Conservation (phyloP, 2,888 invertebrate species). For the Cheilosia impressa region DNA sequence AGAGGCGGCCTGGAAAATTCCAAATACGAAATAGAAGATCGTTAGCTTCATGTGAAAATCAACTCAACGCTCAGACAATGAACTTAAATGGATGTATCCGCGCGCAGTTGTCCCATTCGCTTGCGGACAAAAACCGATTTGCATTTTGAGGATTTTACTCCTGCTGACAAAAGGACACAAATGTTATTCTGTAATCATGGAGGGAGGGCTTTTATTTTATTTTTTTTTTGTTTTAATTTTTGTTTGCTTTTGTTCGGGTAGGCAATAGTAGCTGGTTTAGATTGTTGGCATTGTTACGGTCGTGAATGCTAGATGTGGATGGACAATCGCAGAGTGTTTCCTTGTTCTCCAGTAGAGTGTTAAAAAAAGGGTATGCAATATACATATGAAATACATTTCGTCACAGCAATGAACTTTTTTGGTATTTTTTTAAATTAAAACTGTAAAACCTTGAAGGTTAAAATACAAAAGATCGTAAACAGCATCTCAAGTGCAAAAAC, state of each 20-base stretch:
- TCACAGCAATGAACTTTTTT: too few relatives aligned
- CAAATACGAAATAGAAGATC: slow-evolving; percentile 37
- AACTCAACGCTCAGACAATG: slow-evolving; percentile 69
- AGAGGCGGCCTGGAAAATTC: slow-evolving; percentile 19
- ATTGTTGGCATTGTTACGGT: slow-evolving; percentile 25
- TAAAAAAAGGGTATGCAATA: too few relatives aligned
- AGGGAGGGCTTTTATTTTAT: slow-evolving; percentile 6
- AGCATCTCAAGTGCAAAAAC: too few relatives aligned
- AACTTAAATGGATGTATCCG: slow-evolving; percentile 62
- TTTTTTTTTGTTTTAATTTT: slow-evolving; percentile 17
- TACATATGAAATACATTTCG: too few relatives aligned
- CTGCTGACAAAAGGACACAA: slow-evolving; percentile 55
- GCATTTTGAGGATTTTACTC: slow-evolving; percentile 78
- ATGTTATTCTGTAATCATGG: slow-evolving; percentile 68
- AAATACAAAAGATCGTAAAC: too few relatives aligned
- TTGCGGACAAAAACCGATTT: slow-evolving; percentile 77
- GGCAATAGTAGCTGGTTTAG: slow-evolving; percentile 2
- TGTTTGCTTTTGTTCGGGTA: not conserved
- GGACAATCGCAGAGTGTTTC: too few relatives aligned
- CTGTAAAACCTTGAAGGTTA: too few relatives aligned
- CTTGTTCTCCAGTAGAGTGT: not conserved
- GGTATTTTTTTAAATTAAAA: too few relatives aligned
- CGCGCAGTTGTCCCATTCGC: slow-evolving; percentile 49
- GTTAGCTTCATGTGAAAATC: slow-evolving; percentile 50
- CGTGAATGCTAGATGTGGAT: not conserved